Base-by-base conservation (phyloP, 2,888 invertebrate species). In the Cephus nigrinus region DNA sequence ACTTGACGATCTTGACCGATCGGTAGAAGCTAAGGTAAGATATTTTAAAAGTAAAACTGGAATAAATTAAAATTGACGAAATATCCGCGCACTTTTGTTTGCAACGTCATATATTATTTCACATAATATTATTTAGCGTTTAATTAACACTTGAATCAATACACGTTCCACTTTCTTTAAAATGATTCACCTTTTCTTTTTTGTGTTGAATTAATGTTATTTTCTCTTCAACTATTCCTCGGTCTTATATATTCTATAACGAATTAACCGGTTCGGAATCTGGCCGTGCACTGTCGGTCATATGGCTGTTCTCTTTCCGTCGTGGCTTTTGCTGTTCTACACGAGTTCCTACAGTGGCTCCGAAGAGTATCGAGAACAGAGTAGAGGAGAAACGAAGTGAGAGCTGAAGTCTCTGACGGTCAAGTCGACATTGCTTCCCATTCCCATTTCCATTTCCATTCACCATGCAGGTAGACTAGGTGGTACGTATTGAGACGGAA, bases 261-360 rank as follows among this genome's bases (percentile, higher is more conserved):
- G 86, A 82, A 74, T 81, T 80, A 80, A 82, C 78, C 85, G 81
- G 83, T 83, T 83, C 84, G 84, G 80, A 82, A 83, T 88, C 82
- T 79, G 84, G 80, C 79, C 81, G 85, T 84, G 82, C 85, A 89
- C 88, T 89, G 87, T 78, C 83, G 82, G 80, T 80, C 83, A 82
- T 85, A 84, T 84, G 84, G 84, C 84, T 77, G 68, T 30, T 23
- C 68, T 76, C 74, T 71, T 77, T 77, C 33, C 12, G 74, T 75
- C 72, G 76, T 80, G 55, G 82, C 80, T 78, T 75, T 74, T 75
- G 77, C 69, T 72, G 79, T 74, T 69, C 76, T 80, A 15, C 40
- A 75, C 75, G 68, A 32, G 72, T 72, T 76, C 76, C 77, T 69
- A 40, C 75, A 76, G 74, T 73, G 69, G 75, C 78, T 75, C 23